Conservation (phyloP, 2,888 invertebrate genomes). For the Mechanitis messenoides region DNA sequence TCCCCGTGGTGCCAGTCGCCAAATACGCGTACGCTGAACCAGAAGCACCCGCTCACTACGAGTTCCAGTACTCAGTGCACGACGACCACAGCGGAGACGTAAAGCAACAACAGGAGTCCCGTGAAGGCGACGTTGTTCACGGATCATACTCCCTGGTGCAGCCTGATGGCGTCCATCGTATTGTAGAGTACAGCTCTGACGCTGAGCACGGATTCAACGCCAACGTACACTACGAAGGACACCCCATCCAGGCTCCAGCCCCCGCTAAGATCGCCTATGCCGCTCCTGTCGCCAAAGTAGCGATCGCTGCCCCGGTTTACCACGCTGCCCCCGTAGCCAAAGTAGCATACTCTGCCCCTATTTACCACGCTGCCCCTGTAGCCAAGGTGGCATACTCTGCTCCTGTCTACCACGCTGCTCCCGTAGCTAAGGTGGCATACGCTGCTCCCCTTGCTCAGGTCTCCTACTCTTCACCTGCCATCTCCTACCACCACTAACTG, state of each 20-base stretch:
- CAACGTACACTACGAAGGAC: slow-evolving; percentile 62
- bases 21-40: slow-evolving; percentile 52
- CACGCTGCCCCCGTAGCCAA: slow-evolving; percentile 43
- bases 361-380: slow-evolving; percentile 37
- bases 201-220: slow-evolving; percentile 65
- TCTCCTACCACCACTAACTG: slow-evolving; percentile 61
- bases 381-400: slow-evolving; percentile 38
- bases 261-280: slow-evolving; percentile 24
- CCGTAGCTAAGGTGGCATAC: slow-evolving; percentile 40
- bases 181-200: slow-evolving; percentile 12
- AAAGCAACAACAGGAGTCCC: slow-evolving; percentile 64
- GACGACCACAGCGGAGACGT: slow-evolving; percentile 38
- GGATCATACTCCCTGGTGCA: slow-evolving; percentile 65
- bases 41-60: slow-evolving; percentile 59
- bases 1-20: slow-evolving; percentile 40
- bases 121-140: slow-evolving; percentile 59
- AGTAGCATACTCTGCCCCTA: slow-evolving; percentile 40
- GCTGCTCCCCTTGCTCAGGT: slow-evolving; percentile 45
- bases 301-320: slow-evolving; percentile 15
- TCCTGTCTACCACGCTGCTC: slow-evolving; percentile 27
- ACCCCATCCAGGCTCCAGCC: slow-evolving; percentile 32
- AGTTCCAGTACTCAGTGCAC: slow-evolving; percentile 63
- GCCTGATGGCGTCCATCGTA: slow-evolving; percentile 12
- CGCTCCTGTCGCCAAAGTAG: not conserved
- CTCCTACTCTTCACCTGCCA: slow-evolving; percentile 37